Evolutionary conservation across 2,113 vertebrate species (phyloP).

Genomic region (Cavia aperea): DNA sequence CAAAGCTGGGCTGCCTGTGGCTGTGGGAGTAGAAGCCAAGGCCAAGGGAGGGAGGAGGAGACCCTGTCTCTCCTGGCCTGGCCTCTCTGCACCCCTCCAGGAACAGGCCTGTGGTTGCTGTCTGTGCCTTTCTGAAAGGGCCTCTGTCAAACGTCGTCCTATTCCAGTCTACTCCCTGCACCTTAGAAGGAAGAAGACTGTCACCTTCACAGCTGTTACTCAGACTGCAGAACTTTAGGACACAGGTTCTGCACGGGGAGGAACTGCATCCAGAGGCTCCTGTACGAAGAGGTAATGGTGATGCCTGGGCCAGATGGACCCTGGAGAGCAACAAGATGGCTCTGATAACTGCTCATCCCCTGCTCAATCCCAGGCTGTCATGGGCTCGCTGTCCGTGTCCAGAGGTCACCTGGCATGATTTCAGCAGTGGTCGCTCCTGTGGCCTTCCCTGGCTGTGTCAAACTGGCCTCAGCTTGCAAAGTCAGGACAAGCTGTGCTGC

Average conservation of each 20-base stretch:
- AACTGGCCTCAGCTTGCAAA: not conserved
- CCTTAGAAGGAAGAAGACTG: not conserved
- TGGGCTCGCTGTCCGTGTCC: not conserved
- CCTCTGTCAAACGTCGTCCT: not conserved
- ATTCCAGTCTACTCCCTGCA: not conserved
- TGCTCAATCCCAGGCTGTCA: rapidly evolving
- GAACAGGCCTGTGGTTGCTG: not conserved
- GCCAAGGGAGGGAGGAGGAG: not conserved
- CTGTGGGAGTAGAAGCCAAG: not conserved
- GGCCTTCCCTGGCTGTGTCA: not conserved
- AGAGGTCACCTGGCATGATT: too few relatives aligned
- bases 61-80: not conserved
- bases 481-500: not conserved
- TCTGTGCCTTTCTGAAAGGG: not conserved
- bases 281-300: not conserved
- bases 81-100: rapidly evolving
- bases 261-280: not conserved
- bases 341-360: not conserved
- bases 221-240: not conserved
- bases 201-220: not conserved
- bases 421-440: not conserved
- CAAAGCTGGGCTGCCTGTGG: not conserved
- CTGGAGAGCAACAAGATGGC: rapidly evolving
- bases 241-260: not conserved
- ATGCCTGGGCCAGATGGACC: not conserved